phyloP scores from a whole-genome alignment of 2,113 vertebrate species.

The Oncorhynchus masou region DNA sequence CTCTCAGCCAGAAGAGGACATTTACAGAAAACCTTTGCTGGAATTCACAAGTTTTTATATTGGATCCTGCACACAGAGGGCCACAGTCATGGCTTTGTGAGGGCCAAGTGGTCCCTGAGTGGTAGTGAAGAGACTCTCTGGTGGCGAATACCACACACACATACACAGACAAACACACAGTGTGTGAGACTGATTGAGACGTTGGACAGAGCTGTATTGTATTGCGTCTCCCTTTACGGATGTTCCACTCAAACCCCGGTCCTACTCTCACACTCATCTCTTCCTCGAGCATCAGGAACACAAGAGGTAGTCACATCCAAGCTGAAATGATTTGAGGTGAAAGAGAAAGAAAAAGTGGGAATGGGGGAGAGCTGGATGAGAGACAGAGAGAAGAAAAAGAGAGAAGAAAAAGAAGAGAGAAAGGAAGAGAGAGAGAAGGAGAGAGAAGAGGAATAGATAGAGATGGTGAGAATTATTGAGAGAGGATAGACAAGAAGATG shows the following conservation, averaged over 20 bases:
- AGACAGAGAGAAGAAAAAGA: no score
- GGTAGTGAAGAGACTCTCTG: slow-evolving; percentile 51
- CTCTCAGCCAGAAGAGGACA: slow-evolving; percentile 54
- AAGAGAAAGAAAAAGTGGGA: neutral
- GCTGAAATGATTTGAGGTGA: no score
- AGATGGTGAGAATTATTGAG: no score
- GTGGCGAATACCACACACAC: slow-evolving; percentile 1
- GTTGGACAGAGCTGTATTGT: no score
- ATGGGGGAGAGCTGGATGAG: neutral
- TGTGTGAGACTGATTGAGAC: no score
- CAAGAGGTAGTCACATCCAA: no score
- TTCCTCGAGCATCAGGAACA: no score
- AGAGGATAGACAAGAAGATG: no score
- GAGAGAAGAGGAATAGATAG: neutral
- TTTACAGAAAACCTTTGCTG: slow-evolving; percentile 65
- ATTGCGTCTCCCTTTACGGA: no score
- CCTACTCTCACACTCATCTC: no score
- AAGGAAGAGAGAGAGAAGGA: neutral
- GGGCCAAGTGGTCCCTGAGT: slow-evolving; percentile 58
- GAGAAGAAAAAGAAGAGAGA: no score
- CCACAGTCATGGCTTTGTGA: slow-evolving; percentile 47
- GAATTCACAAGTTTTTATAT: slow-evolving; percentile 53
- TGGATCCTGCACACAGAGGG: slow-evolving; percentile 39
- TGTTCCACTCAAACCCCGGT: no score
- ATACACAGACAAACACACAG: neutral